Percentiles rank a stretch among this genome's conserved stretches.
Evolutionary conservation across 2,888 invertebrate species (phyloP).

Genomic region (Heliconius erato): DNA sequence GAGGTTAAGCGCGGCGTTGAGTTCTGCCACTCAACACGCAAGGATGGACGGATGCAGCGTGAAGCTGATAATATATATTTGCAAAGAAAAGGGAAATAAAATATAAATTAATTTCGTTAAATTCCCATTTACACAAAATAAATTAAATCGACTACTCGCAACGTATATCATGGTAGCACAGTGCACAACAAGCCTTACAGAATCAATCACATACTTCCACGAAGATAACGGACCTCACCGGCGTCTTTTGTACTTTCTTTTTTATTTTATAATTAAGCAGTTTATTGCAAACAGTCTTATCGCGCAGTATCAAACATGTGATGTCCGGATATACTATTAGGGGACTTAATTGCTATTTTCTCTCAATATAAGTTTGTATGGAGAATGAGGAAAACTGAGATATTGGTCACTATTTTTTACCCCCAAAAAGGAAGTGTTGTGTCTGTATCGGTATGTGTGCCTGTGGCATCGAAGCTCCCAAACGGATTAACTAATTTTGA

Average conservation of each 20-base stretch:
- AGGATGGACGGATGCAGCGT: too few relatives aligned
- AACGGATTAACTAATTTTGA: not conserved
- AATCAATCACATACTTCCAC: constrained; percentile 76
- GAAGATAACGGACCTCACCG: constrained; percentile 63
- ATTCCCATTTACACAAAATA: not conserved
- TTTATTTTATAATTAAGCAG: constrained; percentile 73
- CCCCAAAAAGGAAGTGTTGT: not conserved
- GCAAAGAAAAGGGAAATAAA: too few relatives aligned
- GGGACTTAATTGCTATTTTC: constrained; percentile 25
- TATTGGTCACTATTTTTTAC: not conserved
- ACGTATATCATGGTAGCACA: not conserved
- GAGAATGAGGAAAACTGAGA: not conserved
- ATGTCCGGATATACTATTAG: constrained; percentile 31
- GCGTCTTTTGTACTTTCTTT: constrained; percentile 68
- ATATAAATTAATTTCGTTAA: too few relatives aligned
- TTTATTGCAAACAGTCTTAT: constrained; percentile 57
- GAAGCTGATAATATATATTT: not conserved
- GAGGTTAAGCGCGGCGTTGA: too few relatives aligned
- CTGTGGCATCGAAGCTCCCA: not conserved
- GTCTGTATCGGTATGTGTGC: too few relatives aligned
- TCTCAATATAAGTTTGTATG: not conserved
- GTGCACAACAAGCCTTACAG: constrained; percentile 50
- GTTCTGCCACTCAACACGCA: too few relatives aligned
- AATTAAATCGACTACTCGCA: not conserved
- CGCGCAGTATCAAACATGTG: constrained; percentile 37